Evolutionary conservation across 1,140 invertebrate species (phyloP).

Genomic region (Drosophila bifasciata): DNA sequence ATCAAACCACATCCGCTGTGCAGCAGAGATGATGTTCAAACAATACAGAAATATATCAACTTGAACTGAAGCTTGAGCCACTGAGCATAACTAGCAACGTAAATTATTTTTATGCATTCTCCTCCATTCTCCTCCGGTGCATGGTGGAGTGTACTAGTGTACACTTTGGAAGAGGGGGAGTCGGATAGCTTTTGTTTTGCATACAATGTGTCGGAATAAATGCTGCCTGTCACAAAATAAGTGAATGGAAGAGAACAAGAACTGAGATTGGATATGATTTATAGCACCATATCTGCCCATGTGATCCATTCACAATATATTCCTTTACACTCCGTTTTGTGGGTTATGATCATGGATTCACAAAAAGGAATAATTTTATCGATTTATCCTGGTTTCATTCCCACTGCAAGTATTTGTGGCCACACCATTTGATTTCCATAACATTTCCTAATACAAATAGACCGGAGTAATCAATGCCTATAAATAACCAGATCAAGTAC

Average conservation of each 20-base stretch:
- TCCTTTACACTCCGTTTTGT: not conserved
- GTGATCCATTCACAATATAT: not conserved
- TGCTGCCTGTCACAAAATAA: constrained; percentile 23
- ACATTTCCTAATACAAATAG: constrained; percentile 41
- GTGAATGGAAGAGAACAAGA: constrained; percentile 16
- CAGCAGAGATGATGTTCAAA: constrained; percentile 57
- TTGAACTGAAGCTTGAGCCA: constrained; percentile 71
- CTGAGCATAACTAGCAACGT: constrained; percentile 59
- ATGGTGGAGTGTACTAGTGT: no score
- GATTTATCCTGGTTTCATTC: no score
- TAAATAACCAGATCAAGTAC: constrained; percentile 67
- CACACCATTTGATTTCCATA: constrained; percentile 49
- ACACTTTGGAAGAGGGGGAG: constrained; percentile 5
- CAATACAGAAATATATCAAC: constrained; percentile 75
- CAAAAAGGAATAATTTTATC: no score
- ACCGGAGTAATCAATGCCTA: constrained; percentile 15
- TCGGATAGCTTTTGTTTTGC: constrained; percentile 45
- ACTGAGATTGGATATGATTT: constrained; percentile 12
- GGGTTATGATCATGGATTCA: no score
- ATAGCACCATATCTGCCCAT: constrained; percentile 3
- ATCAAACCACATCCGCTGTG: constrained; percentile 77
- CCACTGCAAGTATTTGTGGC: not conserved
- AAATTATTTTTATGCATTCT: constrained; percentile 46
- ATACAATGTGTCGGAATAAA: constrained; percentile 39
- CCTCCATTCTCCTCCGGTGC: constrained; percentile 8